These are phyloP conservation scores for Mamestra configurata DNA, from an alignment of 1,140 invertebrate species.

Conservation along the genomic window DNA sequence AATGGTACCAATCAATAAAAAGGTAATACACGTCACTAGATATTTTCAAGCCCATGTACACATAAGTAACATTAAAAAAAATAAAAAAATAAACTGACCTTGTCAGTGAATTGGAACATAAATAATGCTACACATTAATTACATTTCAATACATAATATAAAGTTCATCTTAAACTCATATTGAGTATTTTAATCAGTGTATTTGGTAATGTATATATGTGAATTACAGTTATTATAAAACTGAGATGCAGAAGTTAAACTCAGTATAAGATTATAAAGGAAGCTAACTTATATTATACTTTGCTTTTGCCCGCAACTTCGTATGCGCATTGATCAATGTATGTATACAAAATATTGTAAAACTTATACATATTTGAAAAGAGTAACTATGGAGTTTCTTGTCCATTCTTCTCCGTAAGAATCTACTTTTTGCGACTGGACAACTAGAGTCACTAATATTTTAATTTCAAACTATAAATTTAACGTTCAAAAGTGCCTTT, in stretches of 20 bases:
- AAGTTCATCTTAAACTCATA: conserved; percentile 32
- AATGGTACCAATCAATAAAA: not conserved
- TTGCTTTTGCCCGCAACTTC: no score
- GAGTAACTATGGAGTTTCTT: no score
- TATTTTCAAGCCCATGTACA: not conserved
- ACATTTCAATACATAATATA: conserved; percentile 12
- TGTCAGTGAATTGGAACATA: conserved; percentile 5
- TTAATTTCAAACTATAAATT: no score
- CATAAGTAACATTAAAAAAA: not conserved
- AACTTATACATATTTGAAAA: no score
- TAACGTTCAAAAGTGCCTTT: no score
- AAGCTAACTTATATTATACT: no score
- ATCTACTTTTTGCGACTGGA: no score
- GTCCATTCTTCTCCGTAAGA: no score
- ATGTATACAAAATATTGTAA: no score
- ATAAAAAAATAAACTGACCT: conserved; percentile 5
- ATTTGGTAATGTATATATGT: conserved; percentile 24
- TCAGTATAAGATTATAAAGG: not conserved
- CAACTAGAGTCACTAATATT: no score
- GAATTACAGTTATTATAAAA: no score
- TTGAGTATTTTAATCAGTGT: conserved; percentile 19
- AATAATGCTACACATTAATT: conserved; percentile 35
- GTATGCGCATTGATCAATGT: no score
- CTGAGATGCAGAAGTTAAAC: not conserved
- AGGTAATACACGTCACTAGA: not conserved